These are phyloP conservation scores for Anastatus disparis DNA, from an alignment of 1,140 invertebrate species.

Conservation along the genomic window DNA sequence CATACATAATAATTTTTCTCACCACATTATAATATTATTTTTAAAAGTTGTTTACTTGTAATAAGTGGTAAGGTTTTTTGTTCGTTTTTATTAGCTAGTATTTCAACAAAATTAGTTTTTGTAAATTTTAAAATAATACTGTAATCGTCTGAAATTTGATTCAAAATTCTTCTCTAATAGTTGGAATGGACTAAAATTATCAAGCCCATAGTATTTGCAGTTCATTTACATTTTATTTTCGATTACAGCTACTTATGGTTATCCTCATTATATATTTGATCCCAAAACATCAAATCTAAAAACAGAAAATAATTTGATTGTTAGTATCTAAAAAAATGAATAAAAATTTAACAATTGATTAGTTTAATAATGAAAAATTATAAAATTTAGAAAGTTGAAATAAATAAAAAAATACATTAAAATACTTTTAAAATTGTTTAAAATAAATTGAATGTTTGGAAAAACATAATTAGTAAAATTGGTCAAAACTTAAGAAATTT, in stretches of 20 bases:
- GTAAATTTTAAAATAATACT: neutral
- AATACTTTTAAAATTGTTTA: too few relatives aligned
- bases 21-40: constrained; percentile 11
- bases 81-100: too few relatives aligned
- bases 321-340: neutral
- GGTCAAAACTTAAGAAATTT: too few relatives aligned
- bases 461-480: too few relatives aligned
- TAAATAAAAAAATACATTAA: too few relatives aligned
- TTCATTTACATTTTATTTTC: constrained; percentile 6
- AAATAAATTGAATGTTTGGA: too few relatives aligned
- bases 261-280: constrained; percentile 23
- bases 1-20: neutral
- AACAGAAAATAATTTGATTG: neutral
- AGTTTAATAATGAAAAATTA: too few relatives aligned
- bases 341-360: neutral
- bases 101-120: constrained; percentile 6
- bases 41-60: too few relatives aligned
- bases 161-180: constrained; percentile 12
- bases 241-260: constrained; percentile 26
- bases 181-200: constrained; percentile 12
- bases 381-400: too few relatives aligned
- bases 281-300: constrained; percentile 20
- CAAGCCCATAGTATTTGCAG: constrained; percentile 8
- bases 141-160: constrained; percentile 5
- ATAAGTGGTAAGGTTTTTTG: too few relatives aligned